phyloP scores from a whole-genome alignment of 2,797 vertebrate genomes.

The Hirundo rustica region DNA sequence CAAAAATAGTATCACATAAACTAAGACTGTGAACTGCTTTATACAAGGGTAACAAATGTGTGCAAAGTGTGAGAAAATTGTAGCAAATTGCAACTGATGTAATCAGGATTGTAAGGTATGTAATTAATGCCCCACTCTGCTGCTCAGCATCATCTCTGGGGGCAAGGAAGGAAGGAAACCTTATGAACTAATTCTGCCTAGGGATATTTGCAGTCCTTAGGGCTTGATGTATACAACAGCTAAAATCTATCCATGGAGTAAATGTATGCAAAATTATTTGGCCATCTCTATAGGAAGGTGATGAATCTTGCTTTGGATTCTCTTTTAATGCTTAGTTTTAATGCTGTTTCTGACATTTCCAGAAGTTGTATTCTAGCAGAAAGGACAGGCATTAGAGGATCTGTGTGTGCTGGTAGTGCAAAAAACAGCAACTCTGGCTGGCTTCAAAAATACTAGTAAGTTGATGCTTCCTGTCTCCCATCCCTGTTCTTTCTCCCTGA shows the following conservation, averaged over 20 bases:
- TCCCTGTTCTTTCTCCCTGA: constrained; percentile 52
- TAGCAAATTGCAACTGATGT: background rate
- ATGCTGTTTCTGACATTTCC: background rate
- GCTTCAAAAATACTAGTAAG: constrained; percentile 25
- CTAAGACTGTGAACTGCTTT: background rate
- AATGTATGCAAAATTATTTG: background rate
- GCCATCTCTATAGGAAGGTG: background rate
- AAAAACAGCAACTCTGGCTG: background rate
- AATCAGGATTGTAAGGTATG: background rate
- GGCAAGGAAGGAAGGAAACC: background rate
- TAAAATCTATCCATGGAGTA: background rate
- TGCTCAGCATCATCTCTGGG: background rate
- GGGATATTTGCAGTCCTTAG: background rate
- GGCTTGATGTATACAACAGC: rapidly evolving
- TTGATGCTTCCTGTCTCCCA: constrained; percentile 23
- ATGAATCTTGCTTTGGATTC: background rate
- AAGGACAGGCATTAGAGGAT: background rate
- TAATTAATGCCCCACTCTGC: background rate
- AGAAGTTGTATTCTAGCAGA: background rate
- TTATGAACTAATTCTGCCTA: background rate
- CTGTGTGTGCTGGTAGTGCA: background rate
- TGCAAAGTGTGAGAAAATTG: background rate
- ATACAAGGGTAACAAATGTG: background rate
- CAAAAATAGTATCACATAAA: background rate
- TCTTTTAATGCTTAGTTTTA: background rate